Conservation (phyloP, 2,113 vertebrate species). For the Ptilonorhynchus violaceus region DNA sequence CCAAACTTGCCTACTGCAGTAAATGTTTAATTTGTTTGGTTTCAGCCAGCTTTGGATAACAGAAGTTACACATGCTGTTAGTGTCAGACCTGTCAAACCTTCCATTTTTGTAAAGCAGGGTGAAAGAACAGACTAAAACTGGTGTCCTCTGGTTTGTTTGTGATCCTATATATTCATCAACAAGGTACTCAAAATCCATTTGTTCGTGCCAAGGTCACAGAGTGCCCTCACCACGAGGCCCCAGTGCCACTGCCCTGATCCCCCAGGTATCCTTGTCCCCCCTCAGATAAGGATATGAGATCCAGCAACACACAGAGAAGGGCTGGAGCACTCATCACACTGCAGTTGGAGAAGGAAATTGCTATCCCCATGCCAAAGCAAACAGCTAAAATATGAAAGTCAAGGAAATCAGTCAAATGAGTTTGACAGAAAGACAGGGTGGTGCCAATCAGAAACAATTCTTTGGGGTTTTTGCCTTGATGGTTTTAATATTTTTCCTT, state of each 20-base stretch:
- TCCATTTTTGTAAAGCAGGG: neutral
- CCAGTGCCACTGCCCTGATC: neutral
- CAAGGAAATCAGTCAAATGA: neutral
- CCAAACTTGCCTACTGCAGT: neutral
- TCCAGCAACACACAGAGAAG: neutral
- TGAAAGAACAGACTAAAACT: neutral
- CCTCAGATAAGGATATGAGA: neutral
- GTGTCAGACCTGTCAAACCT: neutral
- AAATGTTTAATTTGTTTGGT: neutral
- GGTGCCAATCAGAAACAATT: neutral
- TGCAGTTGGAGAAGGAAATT: neutral
- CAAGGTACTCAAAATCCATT: neutral
- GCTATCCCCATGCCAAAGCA: neutral
- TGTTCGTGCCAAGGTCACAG: neutral
- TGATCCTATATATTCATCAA: neutral
- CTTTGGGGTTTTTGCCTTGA: neutral
- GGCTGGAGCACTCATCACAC: neutral
- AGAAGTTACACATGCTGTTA: neutral
- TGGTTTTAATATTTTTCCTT: neutral
- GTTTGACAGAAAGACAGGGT: neutral
- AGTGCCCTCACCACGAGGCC: neutral
- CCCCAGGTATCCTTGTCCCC: neutral
- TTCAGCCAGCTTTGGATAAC: neutral
- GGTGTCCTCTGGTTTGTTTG: neutral
- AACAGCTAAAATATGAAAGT: constrained; percentile 16